phyloP scores from a whole-genome alignment of 1,140 invertebrate genomes.

The Chrysoperla carnea region DNA sequence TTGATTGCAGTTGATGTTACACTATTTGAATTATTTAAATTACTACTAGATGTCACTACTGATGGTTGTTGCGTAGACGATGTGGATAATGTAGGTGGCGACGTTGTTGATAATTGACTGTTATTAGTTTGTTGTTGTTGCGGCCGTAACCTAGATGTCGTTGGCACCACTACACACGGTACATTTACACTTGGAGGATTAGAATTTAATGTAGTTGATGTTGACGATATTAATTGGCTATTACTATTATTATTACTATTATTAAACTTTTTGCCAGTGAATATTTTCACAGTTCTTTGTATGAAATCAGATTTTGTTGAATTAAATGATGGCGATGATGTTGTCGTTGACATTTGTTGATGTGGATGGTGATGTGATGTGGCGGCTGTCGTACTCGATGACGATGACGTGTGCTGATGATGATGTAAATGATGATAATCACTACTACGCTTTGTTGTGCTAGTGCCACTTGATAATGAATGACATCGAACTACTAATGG shows the following conservation, averaged over 20 bases:
- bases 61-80: neutral
- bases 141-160: neutral
- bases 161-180: too few relatives aligned
- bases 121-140: neutral
- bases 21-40: too few relatives aligned
- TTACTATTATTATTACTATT: too few relatives aligned
- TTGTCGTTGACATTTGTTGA: neutral
- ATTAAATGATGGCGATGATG: slow-evolving; percentile 1
- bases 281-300: slow-evolving; percentile 24
- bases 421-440: neutral
- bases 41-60: too few relatives aligned
- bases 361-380: slow-evolving; percentile 4
- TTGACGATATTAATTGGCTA: too few relatives aligned
- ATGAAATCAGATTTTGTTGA: slow-evolving; percentile 24
- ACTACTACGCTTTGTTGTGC: slow-evolving; percentile 3
- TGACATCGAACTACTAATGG: slow-evolving; percentile 20
- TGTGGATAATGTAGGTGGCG: neutral
- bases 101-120: neutral
- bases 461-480: slow-evolving; percentile 19
- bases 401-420: slow-evolving; percentile 1
- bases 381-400: slow-evolving; percentile 6
- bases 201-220: too few relatives aligned
- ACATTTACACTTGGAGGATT: too few relatives aligned
- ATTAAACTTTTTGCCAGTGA: slow-evolving; percentile 16
- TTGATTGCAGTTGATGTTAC: too few relatives aligned